Percentiles rank a stretch among this genome's conserved stretches.
Evolutionary conservation across 1,140 invertebrate species (phyloP).

Genomic region (Aphis craccivora): DNA sequence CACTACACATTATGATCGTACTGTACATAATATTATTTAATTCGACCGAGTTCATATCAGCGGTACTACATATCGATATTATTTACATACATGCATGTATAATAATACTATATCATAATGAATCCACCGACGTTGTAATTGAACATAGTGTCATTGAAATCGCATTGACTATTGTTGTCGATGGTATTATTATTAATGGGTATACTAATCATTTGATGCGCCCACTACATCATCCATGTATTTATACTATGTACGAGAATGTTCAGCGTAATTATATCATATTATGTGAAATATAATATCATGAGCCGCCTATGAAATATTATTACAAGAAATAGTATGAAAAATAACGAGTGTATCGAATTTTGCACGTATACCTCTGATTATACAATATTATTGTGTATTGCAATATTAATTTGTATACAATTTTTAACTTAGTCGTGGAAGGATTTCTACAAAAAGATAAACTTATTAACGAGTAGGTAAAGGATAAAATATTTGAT

Average conservation of each 20-base stretch:
- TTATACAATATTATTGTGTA: not conserved
- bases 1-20: not conserved
- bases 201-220: not conserved
- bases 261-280: not conserved
- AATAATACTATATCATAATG: not conserved
- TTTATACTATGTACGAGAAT: not conserved
- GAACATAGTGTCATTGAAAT: constrained; percentile 4
- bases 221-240: not conserved
- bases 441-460: not conserved
- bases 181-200: constrained; percentile 17
- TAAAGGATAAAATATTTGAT: not conserved
- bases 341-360: too few relatives aligned
- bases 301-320: not conserved
- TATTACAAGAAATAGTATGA: not conserved
- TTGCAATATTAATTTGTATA: not conserved
- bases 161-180: not conserved
- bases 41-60: not conserved
- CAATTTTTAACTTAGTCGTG: not conserved
- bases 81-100: not conserved
- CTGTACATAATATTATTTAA: not conserved
- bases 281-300: not conserved
- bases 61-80: not conserved
- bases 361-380: too few relatives aligned
- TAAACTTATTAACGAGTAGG: too few relatives aligned
- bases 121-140: not conserved